Base-by-base conservation (phyloP, 2,113 vertebrate genomes). In the Chrysemys picta region DNA sequence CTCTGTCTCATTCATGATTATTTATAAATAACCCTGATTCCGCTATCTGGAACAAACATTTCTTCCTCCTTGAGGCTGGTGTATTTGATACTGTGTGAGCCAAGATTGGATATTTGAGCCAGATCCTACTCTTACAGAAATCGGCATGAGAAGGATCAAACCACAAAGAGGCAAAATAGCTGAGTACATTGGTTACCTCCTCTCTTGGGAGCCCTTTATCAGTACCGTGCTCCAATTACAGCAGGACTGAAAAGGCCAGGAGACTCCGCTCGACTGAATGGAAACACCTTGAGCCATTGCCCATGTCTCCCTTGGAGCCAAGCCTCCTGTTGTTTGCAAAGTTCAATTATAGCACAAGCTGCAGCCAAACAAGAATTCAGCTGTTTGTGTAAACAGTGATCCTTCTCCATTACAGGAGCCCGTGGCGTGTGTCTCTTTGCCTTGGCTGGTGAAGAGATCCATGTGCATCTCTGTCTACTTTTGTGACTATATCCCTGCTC, bases 361-460 rank as follows among this genome's bases (percentile, higher is more conserved):
- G 35, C 8, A 38, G 50, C 10, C 22, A 72, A 82, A 72, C 84
- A 87, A 17, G 3, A 76, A 78, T 31, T 17, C 1, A 29, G 29
- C 69, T 89, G 38, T 85, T 92, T 80, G 86, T 84, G 93, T 91
- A 90, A 96, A 91, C 62, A 89, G 88, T 82, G 94, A 94, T 96
- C 91, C 93, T 94, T 91, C 87, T 90, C 84, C 89, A 25, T 19
- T 83, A 75, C 78, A 62, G 62, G 56, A 94, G 85, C 80, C 85
- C 88, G 85, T 53, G 89, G 81, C 92, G 90, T 79, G 88, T 87
- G 90, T 42, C 88, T 42, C 88, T 91, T 93, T 89, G 87, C 92
- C 82, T 82, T 1, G 0, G 50, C 59, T 88, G 75, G 29, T 85
- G 49, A 93, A 94, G n/a, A 93, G 38, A 89, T 78, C 59, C 31